These are phyloP conservation scores for Hydrophis major DNA, from an alignment of 2,797 vertebrate genomes.

Conservation along the genomic window DNA sequence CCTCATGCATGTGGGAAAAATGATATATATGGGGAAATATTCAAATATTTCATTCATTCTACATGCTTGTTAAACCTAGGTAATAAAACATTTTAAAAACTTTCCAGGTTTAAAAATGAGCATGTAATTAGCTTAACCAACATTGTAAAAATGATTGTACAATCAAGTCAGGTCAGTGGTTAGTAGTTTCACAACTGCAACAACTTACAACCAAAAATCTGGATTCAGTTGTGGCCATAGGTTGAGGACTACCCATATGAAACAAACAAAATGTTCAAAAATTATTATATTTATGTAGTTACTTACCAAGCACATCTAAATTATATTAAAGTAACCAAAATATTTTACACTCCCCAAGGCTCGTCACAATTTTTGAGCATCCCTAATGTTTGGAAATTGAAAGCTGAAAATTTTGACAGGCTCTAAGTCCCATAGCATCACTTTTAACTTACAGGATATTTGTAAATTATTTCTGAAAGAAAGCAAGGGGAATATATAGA, in stretches of 20 bases:
- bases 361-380: too few relatives aligned
- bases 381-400: too few relatives aligned
- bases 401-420: too few relatives aligned
- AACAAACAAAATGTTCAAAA: too few relatives aligned
- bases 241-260: not conserved
- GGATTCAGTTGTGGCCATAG: not conserved
- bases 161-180: not conserved
- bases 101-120: not conserved
- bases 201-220: not conserved
- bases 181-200: not conserved
- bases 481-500: not conserved
- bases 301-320: too few relatives aligned
- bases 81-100: not conserved
- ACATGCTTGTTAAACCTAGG: not conserved
- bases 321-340: too few relatives aligned
- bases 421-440: too few relatives aligned
- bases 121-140: not conserved
- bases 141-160: not conserved
- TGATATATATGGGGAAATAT: not conserved
- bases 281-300: too few relatives aligned
- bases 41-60: not conserved
- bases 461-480: not conserved
- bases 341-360: too few relatives aligned
- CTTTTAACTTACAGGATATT: not conserved
- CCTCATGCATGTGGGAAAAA: not conserved